Conservation (phyloP, 1,140 invertebrate species). For the Drosophila serrata region DNA sequence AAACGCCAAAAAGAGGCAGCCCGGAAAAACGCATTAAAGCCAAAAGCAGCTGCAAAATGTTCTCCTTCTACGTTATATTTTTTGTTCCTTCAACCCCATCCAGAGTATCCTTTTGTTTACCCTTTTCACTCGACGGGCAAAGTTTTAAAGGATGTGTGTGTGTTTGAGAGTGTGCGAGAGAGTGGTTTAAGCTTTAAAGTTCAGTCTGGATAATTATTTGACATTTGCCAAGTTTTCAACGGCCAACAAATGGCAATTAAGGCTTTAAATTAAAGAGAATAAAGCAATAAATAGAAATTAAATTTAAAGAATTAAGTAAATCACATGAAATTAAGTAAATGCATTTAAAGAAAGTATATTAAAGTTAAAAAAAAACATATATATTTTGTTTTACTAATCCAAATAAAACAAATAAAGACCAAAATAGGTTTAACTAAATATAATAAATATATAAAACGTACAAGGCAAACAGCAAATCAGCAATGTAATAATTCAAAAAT, state of each 20-base stretch:
- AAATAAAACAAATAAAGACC: too few species aligned
- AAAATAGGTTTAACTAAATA: neutral
- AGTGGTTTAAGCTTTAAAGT: constrained; percentile 57
- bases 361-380: too few species aligned
- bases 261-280: constrained; percentile 31
- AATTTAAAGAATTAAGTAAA: neutral
- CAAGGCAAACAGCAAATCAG: neutral
- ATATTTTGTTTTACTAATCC: too few species aligned
- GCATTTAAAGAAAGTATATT: too few species aligned
- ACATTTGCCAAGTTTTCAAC: constrained; percentile 21
- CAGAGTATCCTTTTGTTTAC: constrained; percentile 39
- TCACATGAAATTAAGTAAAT: neutral
- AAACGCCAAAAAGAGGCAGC: neutral
- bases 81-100: neutral
- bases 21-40: constrained; percentile 45
- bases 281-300: neutral
- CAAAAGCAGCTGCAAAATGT: constrained; percentile 46
- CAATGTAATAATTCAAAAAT: neutral
- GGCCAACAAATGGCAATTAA: constrained; percentile 35
- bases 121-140: constrained; percentile 35
- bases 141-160: constrained; percentile 43
- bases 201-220: constrained; percentile 59
- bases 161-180: constrained; percentile 3
- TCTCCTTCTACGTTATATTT: neutral
- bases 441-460: too few species aligned